Percentiles rank a stretch among this genome's conserved stretches.
Conservation (phyloP, 2,888 invertebrate genomes). For the Coelopa pilipes region DNA sequence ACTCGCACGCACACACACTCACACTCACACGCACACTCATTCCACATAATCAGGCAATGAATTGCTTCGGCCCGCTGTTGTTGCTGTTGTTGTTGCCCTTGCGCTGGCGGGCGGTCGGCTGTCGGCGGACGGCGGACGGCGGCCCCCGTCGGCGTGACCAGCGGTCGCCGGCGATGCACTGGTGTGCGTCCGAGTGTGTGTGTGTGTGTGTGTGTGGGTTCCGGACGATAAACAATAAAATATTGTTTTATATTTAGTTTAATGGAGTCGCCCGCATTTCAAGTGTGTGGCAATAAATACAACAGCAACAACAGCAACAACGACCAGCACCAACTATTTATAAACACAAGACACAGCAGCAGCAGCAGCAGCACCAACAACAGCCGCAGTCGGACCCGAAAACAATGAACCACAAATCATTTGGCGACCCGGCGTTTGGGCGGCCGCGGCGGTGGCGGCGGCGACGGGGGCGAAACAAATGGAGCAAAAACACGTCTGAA, state of each 20-base stretch:
- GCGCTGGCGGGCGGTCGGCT: too few relatives aligned
- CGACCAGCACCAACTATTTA: neutral
- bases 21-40: neutral
- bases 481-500: neutral
- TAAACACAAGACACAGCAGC: neutral
- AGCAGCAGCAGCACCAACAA: neutral
- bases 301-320: slow-evolving; percentile 16
- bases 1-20: neutral
- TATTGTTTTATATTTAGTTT: slow-evolving; percentile 34
- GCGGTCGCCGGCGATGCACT: neutral
- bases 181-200: neutral
- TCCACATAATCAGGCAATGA: slow-evolving; percentile 29
- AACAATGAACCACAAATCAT: slow-evolving; percentile 21
- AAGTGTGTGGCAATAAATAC: slow-evolving; percentile 4
- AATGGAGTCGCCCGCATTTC: slow-evolving; percentile 32
- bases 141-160: neutral
- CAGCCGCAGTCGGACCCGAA: neutral
- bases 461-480: neutral
- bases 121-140: too few relatives aligned
- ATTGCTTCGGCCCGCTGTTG: slow-evolving; percentile 6
- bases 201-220: slow-evolving; percentile 17
- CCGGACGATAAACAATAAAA: slow-evolving; percentile 29
- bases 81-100: slow-evolving; percentile 3
- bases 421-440: neutral
- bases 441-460: neutral